Base-by-base conservation (phyloP, 2,888 invertebrate genomes). In the Lycia hirtaria region DNA sequence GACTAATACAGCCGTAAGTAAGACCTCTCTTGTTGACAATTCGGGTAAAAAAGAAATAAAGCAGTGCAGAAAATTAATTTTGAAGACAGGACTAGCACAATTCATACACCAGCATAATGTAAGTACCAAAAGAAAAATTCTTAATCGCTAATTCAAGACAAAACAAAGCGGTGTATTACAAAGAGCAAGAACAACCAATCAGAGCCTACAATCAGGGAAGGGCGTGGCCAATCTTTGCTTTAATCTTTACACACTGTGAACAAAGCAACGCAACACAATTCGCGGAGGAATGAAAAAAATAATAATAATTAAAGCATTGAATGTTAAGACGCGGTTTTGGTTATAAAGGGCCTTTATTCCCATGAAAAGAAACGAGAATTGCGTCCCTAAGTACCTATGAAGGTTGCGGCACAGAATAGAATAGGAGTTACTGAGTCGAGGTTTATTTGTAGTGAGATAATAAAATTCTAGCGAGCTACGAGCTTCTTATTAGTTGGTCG, bases 101-200 rank as follows among this genome's bases (percentile, higher is more conserved):
- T 60, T 51, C 47, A 57, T 47, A 57, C 41, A 57, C 51, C 47
- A 22, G 32, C 40, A 41, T 44, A 41, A 54, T 32, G 44, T 26
- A 35, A n/a, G n/a, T 60, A 60, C 48, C 49, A 65, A 66, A 60
- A 62, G 60, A 60, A 65, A 60, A 65, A 10, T 57, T 62, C 64
- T 68, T 72, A 75, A 75, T 74, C 74, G 80, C 80, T 83, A 85
- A 85, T 86, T 85, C 85, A 74, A 79, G 75, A 77, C 77, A 76
- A 80, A 85, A 85, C 82, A 85, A 84, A 82, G 81, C 81, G 81
- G 83, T 75, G 73, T 43, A 58, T 72, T 81, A 88, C 87, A 87
- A 87, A 88, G 86, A 78, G 65, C 71, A 65, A 68, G 75, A 64
- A 63, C 75, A 70, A 78, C 90, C 90, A 91, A 91, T 90, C 88